These are phyloP conservation scores for Lycaon pictus DNA, from an alignment of 2,113 vertebrate genomes.

Conservation along the genomic window DNA sequence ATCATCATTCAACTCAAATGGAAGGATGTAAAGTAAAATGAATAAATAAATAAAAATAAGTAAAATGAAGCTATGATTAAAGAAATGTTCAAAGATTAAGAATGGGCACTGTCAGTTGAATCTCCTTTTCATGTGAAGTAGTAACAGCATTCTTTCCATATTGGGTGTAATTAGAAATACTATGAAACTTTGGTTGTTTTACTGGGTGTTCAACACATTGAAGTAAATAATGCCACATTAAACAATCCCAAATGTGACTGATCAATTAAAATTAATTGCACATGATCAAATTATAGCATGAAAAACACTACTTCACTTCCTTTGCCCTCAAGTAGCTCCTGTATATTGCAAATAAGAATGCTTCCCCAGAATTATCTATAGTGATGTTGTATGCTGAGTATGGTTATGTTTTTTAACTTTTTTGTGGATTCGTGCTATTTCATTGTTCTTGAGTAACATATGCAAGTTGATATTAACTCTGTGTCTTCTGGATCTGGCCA, in stretches of 20 bases:
- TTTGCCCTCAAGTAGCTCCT: conserved; percentile 54
- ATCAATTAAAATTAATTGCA: conserved; percentile 9
- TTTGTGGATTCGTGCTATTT: neutral
- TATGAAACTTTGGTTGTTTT: conserved; percentile 19
- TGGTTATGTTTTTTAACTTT: neutral
- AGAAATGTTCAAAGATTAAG: neutral
- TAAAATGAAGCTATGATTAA: neutral
- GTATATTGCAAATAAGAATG: neutral
- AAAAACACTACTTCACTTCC: conserved; percentile 1
- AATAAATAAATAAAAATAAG: neutral
- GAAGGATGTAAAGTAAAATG: neutral
- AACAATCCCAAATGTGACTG: neutral
- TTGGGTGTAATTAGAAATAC: neutral
- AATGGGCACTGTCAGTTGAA: neutral
- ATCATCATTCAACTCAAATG: neutral
- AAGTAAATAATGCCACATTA: neutral
- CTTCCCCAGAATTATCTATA: neutral
- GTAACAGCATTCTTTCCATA: neutral
- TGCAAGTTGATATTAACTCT: neutral
- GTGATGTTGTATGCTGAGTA: neutral
- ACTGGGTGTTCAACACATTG: neutral
- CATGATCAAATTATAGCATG: neutral
- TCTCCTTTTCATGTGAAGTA: neutral
- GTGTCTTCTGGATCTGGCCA: neutral
- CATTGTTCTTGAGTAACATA: neutral